Evolutionary conservation across 2,888 invertebrate species (phyloP), one percentile per base, ranked within the genome.

Genomic region (Fabriciana adippe): DNA sequence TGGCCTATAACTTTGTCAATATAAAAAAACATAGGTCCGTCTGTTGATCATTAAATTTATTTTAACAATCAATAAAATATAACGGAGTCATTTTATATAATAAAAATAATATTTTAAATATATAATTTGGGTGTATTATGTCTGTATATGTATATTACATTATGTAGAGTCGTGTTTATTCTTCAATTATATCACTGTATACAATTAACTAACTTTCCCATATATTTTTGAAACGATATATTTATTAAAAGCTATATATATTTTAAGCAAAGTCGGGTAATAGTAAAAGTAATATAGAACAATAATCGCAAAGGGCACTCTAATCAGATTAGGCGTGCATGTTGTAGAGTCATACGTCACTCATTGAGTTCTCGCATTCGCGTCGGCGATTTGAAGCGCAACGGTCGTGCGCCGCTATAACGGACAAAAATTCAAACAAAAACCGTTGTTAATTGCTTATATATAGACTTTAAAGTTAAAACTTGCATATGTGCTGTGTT

Each of bases 281-380:
- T 71, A 76, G 75, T 61, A 51, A 51, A 51, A 51, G 61, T 51
- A 75, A 79, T 76, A 79, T 78, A 79, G 82, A 82, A 79, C 81
- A 81, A 81, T 82, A 81, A 72, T 74, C 81, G 81, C 84, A 81
- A 81, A 83, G 81, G 78, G 81, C 80, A 81, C 77, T 79, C 79
- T 89, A 89, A 89, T 89, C 88, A 86, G 89, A 91, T 91, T 90
- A 90, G 83, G 73, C 84, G 78, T 81, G 68, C 71, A 75, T 78
- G 79, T 74, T 74, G 77, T 76, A 73, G 78, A 76, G 74, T 74
- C 76, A 67, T 69, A 67, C 68, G 74, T 73, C 72, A 74, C 72
- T 74, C 74, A 74, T 68, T 75, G 71, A 75, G 66, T 72, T 72
- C 60, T 68, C 67, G 64, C 77, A 92, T 84, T 92, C 91, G 89